Conservation (phyloP, 2,888 invertebrate genomes). For the Synergus laeviventris region DNA sequence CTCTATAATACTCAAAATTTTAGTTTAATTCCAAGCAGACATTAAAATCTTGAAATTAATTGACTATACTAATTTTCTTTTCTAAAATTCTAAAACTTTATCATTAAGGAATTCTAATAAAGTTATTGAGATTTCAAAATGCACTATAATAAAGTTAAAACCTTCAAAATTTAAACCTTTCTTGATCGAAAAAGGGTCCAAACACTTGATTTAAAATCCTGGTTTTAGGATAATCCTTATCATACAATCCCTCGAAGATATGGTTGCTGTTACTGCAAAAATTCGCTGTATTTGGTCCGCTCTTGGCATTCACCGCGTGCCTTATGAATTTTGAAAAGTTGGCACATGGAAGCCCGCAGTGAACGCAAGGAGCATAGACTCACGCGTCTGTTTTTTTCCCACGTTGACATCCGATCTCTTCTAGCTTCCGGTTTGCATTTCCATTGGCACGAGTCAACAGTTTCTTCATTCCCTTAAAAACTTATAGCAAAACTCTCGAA, state of each 20-base stretch:
- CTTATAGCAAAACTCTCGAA: background rate
- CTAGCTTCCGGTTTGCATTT: slow-evolving; percentile 42
- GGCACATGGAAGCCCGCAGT: slow-evolving; percentile 96
- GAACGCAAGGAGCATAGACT: slow-evolving; percentile 91
- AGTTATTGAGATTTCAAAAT: too few species aligned
- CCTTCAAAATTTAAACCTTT: too few species aligned
- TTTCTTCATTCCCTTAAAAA: slow-evolving; percentile 31
- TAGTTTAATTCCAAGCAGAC: background rate
- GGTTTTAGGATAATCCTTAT: background rate
- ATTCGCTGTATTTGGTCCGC: slow-evolving; percentile 83
- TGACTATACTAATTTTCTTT: too few species aligned
- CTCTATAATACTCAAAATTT: background rate
- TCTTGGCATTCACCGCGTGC: slow-evolving; percentile 99
- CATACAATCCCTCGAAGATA: slow-evolving; percentile 33
- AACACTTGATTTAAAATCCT: background rate
- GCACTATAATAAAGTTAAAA: background rate
- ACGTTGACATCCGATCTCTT: slow-evolving; percentile 46
- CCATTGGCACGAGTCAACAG: slow-evolving; percentile 12
- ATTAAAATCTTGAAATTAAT: background rate
- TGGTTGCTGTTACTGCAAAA: slow-evolving; percentile 7
- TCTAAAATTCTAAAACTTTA: too few species aligned
- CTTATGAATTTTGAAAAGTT: slow-evolving; percentile 88
- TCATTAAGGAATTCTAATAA: too few species aligned
- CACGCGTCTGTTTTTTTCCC: slow-evolving; percentile 53
- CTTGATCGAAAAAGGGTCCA: background rate